A percentile compares a stretch with the other conserved stretches of the same genome.
phyloP scores from a whole-genome alignment of 2,113 vertebrate genomes.

The Halcyon malimbica region DNA sequence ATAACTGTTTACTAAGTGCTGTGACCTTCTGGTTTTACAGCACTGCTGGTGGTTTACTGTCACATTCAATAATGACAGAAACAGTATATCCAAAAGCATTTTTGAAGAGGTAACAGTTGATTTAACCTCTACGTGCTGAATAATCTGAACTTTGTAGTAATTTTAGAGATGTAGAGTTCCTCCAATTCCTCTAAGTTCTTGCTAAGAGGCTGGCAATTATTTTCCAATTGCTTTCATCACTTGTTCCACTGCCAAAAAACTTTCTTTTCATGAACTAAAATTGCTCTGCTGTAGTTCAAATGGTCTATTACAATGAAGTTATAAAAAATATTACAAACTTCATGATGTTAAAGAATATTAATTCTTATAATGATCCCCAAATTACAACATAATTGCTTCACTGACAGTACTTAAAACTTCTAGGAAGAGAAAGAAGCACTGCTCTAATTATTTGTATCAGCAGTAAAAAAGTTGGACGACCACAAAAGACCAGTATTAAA shows the following conservation, averaged over 20 bases:
- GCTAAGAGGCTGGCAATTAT: not conserved
- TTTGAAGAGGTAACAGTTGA: not conserved
- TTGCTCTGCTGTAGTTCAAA: slow-evolving; percentile 3
- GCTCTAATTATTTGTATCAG: not conserved
- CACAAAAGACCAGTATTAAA: not conserved
- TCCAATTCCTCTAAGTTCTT: not conserved
- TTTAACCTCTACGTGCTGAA: not conserved
- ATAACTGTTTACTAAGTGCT: not conserved
- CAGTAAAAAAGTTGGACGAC: not conserved
- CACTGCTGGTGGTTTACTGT: not conserved
- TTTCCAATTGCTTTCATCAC: slow-evolving; percentile 13
- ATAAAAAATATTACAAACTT: slow-evolving; percentile 16
- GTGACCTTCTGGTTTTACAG: not conserved
- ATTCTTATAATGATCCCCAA: slow-evolving; percentile 7
- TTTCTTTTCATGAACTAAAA: not conserved
- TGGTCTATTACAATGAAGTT: not conserved
- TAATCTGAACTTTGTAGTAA: not conserved
- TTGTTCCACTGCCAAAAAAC: slow-evolving; percentile 5
- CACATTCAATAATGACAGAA: not conserved
- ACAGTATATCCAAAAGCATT: not conserved
- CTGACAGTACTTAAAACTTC: not conserved
- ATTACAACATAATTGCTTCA: slow-evolving; percentile 18
- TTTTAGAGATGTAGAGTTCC: not conserved
- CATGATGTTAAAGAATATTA: not conserved
- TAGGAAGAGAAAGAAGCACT: not conserved